Evolutionary conservation across 2,888 invertebrate species (phyloP), one percentile per base, ranked within the genome.

Genomic region (Frankliniella intonsa): DNA sequence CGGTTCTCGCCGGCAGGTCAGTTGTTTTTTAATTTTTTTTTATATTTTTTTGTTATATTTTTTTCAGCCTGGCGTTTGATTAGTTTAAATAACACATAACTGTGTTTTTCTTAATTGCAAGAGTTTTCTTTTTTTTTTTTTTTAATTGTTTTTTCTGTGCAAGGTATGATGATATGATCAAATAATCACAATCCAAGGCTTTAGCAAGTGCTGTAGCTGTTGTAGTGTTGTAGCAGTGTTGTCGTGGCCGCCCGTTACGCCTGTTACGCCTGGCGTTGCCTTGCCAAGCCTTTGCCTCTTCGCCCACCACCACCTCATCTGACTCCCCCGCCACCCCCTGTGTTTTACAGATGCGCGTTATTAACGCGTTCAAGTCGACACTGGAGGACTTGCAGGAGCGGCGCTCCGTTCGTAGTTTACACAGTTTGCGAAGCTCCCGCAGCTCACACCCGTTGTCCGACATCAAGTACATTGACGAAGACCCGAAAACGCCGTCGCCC

Each of bases 351-450:
- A 95, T 99, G 92, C 97, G 99, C 91, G 99, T 99, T 91, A 98
- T 99, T 92, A 96, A 98, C 92, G 99, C 99, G 89, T 99, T 99
- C 96, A 97, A 96, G 92, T 97, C 97, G 88, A 98, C 95, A 89
- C 93, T 99, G 93, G 99, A 99, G 93, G 99, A 99, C 92, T 92
- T 99, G 92, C 98, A 97, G 91, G 99, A 99, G 91, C 94, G 97
- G 88, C 96, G 98, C 90, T 98, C 97, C 90, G 94, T 97, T 90
- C 97, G 98, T 93, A 97, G 97, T 92, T 94, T 96, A 90, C 96
- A 96, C 90, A 96, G 95, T 89, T 93, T 95, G 90, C 95, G 95
- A 91, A 94, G 94, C 91, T 92, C 94, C 88, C 91, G 92, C 90
- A 92, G 92, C 89, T 93, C 93, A 85, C 91, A 93, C 87, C 93